These are phyloP conservation scores for Carassius carassius DNA, from an alignment of 2,113 vertebrate genomes.

Conservation along the genomic window DNA sequence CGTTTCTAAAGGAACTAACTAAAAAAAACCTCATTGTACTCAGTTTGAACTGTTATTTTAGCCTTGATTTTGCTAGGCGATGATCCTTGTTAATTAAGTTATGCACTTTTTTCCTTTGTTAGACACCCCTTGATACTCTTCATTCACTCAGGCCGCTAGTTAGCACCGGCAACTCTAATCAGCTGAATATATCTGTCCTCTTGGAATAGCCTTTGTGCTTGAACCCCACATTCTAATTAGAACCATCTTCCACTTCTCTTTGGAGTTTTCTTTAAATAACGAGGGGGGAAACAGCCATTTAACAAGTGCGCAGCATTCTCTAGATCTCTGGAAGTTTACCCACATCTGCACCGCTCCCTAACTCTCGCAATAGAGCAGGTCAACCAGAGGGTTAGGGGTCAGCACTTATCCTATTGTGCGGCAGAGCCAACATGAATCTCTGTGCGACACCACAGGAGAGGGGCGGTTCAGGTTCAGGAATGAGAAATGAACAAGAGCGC, in stretches of 20 bases:
- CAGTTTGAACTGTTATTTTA: slow-evolving; percentile 8
- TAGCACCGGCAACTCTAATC: slow-evolving; percentile 60
- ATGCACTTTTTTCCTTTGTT: slow-evolving; percentile 30
- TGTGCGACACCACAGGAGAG: slow-evolving; percentile 60
- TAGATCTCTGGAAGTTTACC: slow-evolving; percentile 75
- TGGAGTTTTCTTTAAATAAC: slow-evolving; percentile 65
- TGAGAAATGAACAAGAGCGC: slow-evolving; percentile 72
- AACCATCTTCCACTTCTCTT: slow-evolving; percentile 70
- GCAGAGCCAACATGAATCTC: slow-evolving; percentile 74
- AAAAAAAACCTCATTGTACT: not conserved
- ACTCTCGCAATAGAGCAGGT: slow-evolving; percentile 75
- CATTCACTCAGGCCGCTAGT: slow-evolving; percentile 60
- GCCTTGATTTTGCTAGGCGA: slow-evolving; percentile 46
- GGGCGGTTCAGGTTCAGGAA: slow-evolving; percentile 70
- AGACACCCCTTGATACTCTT: slow-evolving; percentile 53
- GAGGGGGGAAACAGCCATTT: slow-evolving; percentile 69
- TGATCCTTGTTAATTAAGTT: slow-evolving; percentile 56
- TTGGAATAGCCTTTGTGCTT: slow-evolving; percentile 66
- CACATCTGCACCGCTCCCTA: slow-evolving; percentile 77
- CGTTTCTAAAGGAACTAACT: not conserved
- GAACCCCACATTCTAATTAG: slow-evolving; percentile 74
- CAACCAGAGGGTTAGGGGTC: slow-evolving; percentile 71
- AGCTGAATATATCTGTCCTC: slow-evolving; percentile 52
- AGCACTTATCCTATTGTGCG: slow-evolving; percentile 72
- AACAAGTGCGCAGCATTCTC: slow-evolving; percentile 74